Evolutionary conservation across 2,797 vertebrate genomes (phyloP).

Genomic region (Tachyglossus aculeatus): DNA sequence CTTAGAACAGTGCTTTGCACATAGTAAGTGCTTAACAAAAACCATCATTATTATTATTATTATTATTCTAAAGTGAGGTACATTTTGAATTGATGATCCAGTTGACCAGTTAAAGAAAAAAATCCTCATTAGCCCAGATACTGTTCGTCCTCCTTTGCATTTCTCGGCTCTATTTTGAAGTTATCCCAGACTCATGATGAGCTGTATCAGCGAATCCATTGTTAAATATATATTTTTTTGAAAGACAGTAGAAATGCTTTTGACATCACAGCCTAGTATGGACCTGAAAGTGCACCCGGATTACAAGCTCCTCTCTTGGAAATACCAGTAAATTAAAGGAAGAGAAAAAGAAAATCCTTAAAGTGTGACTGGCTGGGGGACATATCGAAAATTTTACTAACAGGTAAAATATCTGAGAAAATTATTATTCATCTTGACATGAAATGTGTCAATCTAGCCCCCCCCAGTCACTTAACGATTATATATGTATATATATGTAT

Average conservation of each 20-base stretch:
- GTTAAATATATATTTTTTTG: slow-evolving; percentile 57
- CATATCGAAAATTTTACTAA: slow-evolving; percentile 37
- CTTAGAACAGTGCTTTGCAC: too few relatives aligned
- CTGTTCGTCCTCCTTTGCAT: slow-evolving; percentile 33
- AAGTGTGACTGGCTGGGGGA: slow-evolving; percentile 30
- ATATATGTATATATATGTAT: too few relatives aligned
- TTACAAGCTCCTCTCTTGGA: slow-evolving; percentile 27
- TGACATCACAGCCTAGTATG: slow-evolving; percentile 43
- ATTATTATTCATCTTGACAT: slow-evolving; percentile 7
- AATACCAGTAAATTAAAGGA: slow-evolving; percentile 45
- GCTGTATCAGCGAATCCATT: slow-evolving; percentile 52
- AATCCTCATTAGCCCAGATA: slow-evolving; percentile 35
- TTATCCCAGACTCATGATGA: slow-evolving; percentile 50
- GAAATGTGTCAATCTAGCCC: slow-evolving; percentile 8
- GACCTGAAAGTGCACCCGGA: slow-evolving; percentile 28
- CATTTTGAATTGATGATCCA: slow-evolving; percentile 52
- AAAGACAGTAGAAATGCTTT: slow-evolving; percentile 47
- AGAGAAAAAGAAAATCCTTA: slow-evolving; percentile 43
- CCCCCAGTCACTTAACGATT: slow-evolving; percentile 34
- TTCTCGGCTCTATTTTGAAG: slow-evolving; percentile 48
- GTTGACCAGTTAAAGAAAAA: slow-evolving; percentile 53
- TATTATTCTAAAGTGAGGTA: slow-evolving; percentile 32
- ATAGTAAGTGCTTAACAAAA: too few relatives aligned
- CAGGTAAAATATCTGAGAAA: slow-evolving; percentile 43
- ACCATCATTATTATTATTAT: too few relatives aligned